Evolutionary conservation across 2,113 vertebrate genomes (phyloP).

Genomic region (Pelobates fuscus): DNA sequence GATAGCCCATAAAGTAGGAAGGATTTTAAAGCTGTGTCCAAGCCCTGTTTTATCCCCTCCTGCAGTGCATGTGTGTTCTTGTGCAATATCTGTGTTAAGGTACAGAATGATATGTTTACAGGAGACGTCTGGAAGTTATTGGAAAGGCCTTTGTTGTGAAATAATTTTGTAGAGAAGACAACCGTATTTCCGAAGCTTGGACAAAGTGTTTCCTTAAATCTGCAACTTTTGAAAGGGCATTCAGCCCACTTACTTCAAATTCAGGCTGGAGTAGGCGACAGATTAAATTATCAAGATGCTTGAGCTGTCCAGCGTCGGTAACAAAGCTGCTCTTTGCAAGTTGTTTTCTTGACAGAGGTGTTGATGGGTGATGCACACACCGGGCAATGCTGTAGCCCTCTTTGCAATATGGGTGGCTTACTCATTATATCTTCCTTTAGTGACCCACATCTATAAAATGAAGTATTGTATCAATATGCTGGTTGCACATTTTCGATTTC

Average conservation of each 20-base stretch:
- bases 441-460: no score
- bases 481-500: no score
- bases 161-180: background rate
- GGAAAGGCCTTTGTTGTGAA: constrained; percentile 3
- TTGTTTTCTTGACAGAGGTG: background rate
- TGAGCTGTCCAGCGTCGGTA: constrained; percentile 3
- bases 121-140: constrained; percentile 25
- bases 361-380: no score
- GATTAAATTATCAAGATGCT: constrained; percentile 22
- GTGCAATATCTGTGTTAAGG: constrained; percentile 12
- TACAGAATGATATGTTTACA: background rate
- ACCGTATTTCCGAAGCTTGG: background rate
- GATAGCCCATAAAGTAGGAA: no score
- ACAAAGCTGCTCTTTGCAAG: background rate
- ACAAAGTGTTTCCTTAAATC: background rate
- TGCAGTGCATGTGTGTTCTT: background rate
- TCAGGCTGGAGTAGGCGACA: constrained; percentile 10
- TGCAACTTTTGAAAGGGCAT: constrained; percentile 10
- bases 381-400: no score
- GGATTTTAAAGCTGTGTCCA: no score
- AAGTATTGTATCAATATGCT: no score
- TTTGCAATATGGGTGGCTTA: no score
- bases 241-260: constrained; percentile 6
- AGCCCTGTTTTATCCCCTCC: background rate
- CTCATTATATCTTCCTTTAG: no score